Evolutionary conservation across 35 echinoderm and acorn worm species (phyloP), one percentile per base, ranked within the genome.

Genomic region (Eucidaris tribuloides): DNA sequence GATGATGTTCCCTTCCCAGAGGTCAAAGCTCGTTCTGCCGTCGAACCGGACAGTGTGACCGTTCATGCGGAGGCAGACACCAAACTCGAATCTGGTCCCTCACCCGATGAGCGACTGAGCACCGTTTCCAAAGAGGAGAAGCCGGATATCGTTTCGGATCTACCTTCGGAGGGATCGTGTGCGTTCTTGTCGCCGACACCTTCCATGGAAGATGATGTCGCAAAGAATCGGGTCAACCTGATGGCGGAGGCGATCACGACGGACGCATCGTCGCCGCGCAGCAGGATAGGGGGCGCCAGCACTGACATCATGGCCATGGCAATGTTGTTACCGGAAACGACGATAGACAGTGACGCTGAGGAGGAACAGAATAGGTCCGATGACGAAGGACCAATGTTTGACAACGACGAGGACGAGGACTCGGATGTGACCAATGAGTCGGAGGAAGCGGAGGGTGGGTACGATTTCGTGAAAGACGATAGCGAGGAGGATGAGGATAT

Each of bases 241-340:
- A 74, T 40, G 25, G 68, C 68, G 5, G 68, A 74, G 25, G 68
- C 68, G 28, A 74, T 74, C 41, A 74, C 68, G 9, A 71, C 82
- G 3, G 40, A 71, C 28, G 41, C 42, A 41, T 48, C 40, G 20
- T 65, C 82, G 13, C 59, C 59, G 7, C 48, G 37, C 18, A 65
- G 43, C 38, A 20, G 65, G 36, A 65, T 71, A 45, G 62, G 62
- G 39, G 62, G 61, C 25, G 44, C 35, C n/a, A 63, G 43, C 62
- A 42, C 65, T 3, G 82, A 84, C 52, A 84, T 68, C 43, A 20
- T 84, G 36, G 82, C 62, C 60, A 84, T 84, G 60, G 82, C 82
- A 18, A 84, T 84, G 82, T 65, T 20, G 9, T 49, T 65, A 41
- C 62, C 62, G 56, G 82, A 84, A 45, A 70, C 82, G 14, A 65